A percentile compares a stretch with the other conserved stretches of the same genome.
Evolutionary conservation across 2,797 vertebrate species (phyloP).

Genomic region (Sarcoramphus papa): DNA sequence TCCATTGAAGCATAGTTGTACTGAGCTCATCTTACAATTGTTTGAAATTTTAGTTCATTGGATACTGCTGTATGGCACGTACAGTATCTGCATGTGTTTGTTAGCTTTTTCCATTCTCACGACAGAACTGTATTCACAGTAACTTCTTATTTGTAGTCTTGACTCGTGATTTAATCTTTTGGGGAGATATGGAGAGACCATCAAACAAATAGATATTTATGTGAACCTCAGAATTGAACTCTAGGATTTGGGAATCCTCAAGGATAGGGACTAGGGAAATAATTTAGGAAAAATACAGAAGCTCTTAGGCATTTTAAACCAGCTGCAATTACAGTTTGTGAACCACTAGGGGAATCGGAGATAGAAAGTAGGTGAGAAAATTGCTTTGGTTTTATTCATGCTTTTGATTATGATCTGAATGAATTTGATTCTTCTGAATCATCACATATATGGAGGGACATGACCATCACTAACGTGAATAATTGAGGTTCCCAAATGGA

Average conservation of each 20-base stretch:
- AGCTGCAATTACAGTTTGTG: not conserved
- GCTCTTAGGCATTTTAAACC: not conserved
- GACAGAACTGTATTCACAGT: not conserved
- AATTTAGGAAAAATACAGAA: not conserved
- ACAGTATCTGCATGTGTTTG: not conserved
- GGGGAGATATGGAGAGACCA: not conserved
- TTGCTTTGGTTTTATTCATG: not conserved
- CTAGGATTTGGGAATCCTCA: not conserved
- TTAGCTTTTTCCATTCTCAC: not conserved
- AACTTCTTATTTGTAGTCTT: not conserved
- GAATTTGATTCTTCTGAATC: not conserved
- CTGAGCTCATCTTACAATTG: not conserved
- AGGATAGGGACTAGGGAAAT: not conserved
- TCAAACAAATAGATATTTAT: not conserved
- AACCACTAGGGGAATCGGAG: not conserved
- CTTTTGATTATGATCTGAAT: not conserved
- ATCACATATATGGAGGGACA: not conserved
- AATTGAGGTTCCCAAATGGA: not conserved
- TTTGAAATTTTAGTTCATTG: not conserved
- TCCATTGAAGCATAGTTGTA: not conserved
- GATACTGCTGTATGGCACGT: not conserved
- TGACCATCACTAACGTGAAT: not conserved
- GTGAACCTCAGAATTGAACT: not conserved
- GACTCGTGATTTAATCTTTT: not conserved
- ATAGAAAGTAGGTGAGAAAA: not conserved